Conservation (phyloP, 1,140 invertebrate species). For the Argopecten irradians region DNA sequence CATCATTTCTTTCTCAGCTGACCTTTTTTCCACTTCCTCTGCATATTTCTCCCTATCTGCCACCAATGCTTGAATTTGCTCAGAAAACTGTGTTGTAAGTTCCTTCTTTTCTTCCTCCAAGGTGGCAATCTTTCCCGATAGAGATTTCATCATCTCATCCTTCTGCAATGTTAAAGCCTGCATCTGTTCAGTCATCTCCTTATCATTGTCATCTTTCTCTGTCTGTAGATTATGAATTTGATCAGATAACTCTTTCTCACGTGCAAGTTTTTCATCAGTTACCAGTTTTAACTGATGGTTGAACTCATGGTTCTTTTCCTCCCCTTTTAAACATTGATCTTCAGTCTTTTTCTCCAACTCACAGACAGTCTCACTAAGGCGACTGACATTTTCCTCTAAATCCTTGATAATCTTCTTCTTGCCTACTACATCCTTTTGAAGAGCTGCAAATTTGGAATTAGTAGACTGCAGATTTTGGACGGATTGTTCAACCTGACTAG, state of each 20-base stretch:
- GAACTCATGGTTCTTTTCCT: background rate
- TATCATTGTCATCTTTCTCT: background rate
- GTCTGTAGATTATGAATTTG: background rate
- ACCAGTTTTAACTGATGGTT: background rate
- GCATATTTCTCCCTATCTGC: background rate
- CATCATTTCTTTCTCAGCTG: background rate
- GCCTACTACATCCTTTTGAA: background rate
- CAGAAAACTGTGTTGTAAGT: background rate
- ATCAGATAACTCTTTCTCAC: background rate
- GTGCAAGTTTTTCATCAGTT: background rate
- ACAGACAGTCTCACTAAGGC: background rate
- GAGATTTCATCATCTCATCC: background rate
- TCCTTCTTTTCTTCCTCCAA: background rate
- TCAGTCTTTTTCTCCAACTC: background rate
- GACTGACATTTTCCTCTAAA: background rate
- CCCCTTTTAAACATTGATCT: background rate
- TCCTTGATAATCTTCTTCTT: conserved; percentile 6
- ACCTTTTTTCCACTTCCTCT: background rate
- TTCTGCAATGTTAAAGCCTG: background rate
- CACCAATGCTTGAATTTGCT: background rate
- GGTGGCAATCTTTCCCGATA: background rate
- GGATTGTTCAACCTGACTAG: background rate
- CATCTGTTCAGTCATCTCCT: background rate
- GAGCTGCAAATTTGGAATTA: conserved; percentile 8
- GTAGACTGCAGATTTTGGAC: background rate